These are phyloP conservation scores for Thunnus thynnus DNA, from an alignment of 2,113 vertebrate species.

Conservation along the genomic window DNA sequence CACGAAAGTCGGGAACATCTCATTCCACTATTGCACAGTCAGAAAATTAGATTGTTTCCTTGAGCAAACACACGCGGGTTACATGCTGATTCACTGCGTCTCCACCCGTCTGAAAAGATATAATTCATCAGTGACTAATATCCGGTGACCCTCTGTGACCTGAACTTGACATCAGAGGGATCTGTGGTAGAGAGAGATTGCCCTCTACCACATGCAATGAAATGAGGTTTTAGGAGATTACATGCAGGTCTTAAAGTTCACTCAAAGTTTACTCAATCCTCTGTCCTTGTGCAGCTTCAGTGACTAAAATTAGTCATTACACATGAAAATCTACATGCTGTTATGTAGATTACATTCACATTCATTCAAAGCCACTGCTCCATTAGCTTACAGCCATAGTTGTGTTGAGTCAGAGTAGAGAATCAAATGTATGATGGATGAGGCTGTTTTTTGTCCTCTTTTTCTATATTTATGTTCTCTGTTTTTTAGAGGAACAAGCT, in stretches of 20 bases:
- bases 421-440: neutral
- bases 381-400: conserved; percentile 9
- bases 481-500: conserved; percentile 4
- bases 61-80: conserved; percentile 22
- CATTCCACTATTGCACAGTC: conserved; percentile 40
- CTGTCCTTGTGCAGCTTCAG: conserved; percentile 19
- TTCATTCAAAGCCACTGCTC: neutral
- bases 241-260: neutral
- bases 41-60: conserved; percentile 47
- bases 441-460: neutral
- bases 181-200: conserved; percentile 1
- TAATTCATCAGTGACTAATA: conserved; percentile 59
- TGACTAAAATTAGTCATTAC: neutral
- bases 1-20: conserved; percentile 18
- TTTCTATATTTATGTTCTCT: neutral
- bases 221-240: neutral
- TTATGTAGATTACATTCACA: neutral
- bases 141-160: conserved; percentile 52
- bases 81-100: conserved; percentile 46
- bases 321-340: conserved; percentile 1
- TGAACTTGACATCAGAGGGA: conserved; percentile 39
- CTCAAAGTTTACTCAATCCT: neutral
- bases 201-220: conserved; percentile 27
- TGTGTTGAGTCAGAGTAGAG: conserved; percentile 2
- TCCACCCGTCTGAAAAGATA: conserved; percentile 21